Evolutionary conservation across 2,888 invertebrate species (phyloP).

Genomic region (Drosophila nigricruria): DNA sequence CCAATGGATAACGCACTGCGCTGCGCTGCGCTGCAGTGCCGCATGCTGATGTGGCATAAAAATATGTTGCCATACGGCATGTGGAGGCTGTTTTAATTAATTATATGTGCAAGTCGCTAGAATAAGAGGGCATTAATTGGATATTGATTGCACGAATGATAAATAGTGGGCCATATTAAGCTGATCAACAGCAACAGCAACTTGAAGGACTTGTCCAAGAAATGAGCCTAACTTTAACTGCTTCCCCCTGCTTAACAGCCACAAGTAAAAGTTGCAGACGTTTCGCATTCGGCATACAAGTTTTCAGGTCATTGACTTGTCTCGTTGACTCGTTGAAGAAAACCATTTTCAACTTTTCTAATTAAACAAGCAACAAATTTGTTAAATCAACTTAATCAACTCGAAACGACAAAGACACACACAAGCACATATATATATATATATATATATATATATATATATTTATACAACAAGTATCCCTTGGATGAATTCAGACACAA

Average conservation of each 20-base stretch:
- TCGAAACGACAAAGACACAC: slow-evolving; percentile 33
- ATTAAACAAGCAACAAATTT: slow-evolving; percentile 62
- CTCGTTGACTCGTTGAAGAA: slow-evolving; percentile 38
- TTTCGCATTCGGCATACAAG: background rate
- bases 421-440: background rate
- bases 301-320: slow-evolving; percentile 51
- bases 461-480: background rate
- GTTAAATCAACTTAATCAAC: slow-evolving; percentile 44
- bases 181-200: background rate
- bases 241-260: too few relatives aligned
- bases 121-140: slow-evolving; percentile 67
- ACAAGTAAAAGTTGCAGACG: background rate
- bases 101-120: slow-evolving; percentile 56
- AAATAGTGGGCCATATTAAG: slow-evolving; percentile 22
- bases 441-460: background rate
- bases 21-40: slow-evolving; percentile 40
- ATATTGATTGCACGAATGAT: slow-evolving; percentile 66
- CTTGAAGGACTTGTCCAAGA: background rate
- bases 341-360: slow-evolving; percentile 63
- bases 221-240: background rate
- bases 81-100: slow-evolving; percentile 64
- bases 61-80: slow-evolving; percentile 69
- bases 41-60: slow-evolving; percentile 77
- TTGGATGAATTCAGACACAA: slow-evolving; percentile 35
- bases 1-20: slow-evolving; percentile 39